Evolutionary conservation across 2,888 invertebrate genomes (phyloP).

Genomic region (Tuberolachnus salignus): DNA sequence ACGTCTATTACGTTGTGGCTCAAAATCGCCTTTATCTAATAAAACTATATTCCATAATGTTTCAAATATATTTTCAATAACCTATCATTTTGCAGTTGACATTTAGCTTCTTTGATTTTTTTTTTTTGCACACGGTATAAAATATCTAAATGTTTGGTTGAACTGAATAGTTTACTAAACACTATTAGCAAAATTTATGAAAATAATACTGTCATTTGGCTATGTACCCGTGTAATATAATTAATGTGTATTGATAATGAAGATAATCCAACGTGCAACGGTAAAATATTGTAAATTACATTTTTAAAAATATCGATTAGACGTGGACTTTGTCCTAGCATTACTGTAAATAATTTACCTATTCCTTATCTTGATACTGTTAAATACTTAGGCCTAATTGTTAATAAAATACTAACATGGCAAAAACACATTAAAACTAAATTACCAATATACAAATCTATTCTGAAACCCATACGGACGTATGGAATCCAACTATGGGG

Average conservation of each 20-base stretch:
- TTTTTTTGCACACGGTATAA: constrained; percentile 7
- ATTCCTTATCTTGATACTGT: no score
- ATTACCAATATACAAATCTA: no score
- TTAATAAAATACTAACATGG: no score
- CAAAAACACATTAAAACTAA: no score
- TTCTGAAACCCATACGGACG: no score
- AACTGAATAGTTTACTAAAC: constrained; percentile 16
- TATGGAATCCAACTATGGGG: no score
- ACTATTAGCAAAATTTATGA: constrained; percentile 20
- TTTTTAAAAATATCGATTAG: constrained; percentile 12
- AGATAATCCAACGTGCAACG: not conserved
- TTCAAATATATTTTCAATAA: constrained; percentile 24
- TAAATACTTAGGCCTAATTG: no score
- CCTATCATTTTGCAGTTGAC: constrained; percentile 16
- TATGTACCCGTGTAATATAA: no score
- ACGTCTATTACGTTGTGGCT: constrained; percentile 12
- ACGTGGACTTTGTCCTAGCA: no score
- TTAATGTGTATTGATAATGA: not conserved
- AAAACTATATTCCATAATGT: constrained; percentile 7
- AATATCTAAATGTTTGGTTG: constrained; percentile 18
- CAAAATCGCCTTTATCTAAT: constrained; percentile 16
- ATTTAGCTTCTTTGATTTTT: constrained; percentile 9
- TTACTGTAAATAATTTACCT: no score
- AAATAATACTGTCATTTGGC: no score
- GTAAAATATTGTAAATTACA: not conserved